Percentiles rank a stretch among this genome's conserved stretches.
phyloP scores from a whole-genome alignment of 2,888 invertebrate species.

The Dicroscelio sp. region DNA sequence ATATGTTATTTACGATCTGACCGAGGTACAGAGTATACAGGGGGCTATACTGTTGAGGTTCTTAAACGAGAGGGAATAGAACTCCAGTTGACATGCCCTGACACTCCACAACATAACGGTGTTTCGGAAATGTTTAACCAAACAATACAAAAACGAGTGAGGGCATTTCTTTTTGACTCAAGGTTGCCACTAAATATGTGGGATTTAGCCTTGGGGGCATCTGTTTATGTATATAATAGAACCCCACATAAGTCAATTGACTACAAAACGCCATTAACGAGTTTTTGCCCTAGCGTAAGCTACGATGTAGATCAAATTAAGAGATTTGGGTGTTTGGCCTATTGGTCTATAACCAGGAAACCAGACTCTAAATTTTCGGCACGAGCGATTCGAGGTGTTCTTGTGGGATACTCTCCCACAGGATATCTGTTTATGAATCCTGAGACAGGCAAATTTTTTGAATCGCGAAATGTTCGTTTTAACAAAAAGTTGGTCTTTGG shows the following conservation, averaged over 20 bases:
- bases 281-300: not conserved
- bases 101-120: not conserved
- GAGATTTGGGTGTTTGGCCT: not conserved
- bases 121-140: not conserved
- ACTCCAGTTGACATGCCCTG: not conserved
- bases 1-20: not conserved
- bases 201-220: not conserved
- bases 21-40: slow-evolving; percentile 2
- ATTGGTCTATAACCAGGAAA: not conserved
- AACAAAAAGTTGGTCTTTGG: not conserved
- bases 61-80: not conserved
- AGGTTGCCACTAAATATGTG: not conserved
- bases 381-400: not conserved
- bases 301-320: not conserved
- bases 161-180: not conserved
- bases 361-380: not conserved
- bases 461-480: not conserved
- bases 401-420: not conserved
- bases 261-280: not conserved
- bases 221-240: not conserved
- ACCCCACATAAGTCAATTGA: not conserved
- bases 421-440: not conserved
- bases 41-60: not conserved
- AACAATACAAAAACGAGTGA: not conserved
- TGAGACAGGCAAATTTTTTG: not conserved